Percentiles rank a stretch among this genome's conserved stretches.
Conservation (phyloP, 2,888 invertebrate genomes). For the Spilosoma lubricipeda region DNA sequence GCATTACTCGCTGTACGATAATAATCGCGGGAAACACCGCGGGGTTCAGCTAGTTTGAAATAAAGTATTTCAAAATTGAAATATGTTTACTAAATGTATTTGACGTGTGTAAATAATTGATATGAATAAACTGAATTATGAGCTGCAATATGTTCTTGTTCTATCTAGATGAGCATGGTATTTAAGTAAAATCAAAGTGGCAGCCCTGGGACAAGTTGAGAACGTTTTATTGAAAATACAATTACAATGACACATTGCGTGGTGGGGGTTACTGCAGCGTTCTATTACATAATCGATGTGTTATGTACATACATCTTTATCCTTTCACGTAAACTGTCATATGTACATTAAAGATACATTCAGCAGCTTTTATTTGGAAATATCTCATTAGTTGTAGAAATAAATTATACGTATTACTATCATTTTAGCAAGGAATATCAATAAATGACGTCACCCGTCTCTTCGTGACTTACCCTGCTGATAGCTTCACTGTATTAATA, state of each 20-base stretch:
- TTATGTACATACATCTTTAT: slow-evolving; percentile 20
- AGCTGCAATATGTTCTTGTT: neutral
- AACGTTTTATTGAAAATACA: slow-evolving; percentile 49
- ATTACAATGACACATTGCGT: slow-evolving; percentile 55
- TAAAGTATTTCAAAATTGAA: too few species aligned
- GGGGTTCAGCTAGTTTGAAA: too few species aligned
- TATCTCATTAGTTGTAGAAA: neutral
- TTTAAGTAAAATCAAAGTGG: neutral
- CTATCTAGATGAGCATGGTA: neutral
- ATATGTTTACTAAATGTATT: too few species aligned
- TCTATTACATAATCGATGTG: slow-evolving; percentile 44
- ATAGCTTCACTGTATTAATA: slow-evolving; percentile 22
- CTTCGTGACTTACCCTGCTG: slow-evolving; percentile 31
- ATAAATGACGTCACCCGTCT: slow-evolving; percentile 15
- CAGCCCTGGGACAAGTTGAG: slow-evolving; percentile 29
- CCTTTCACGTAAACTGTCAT: slow-evolving; percentile 8
- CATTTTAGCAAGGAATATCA: slow-evolving; percentile 9
- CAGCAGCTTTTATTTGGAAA: slow-evolving; percentile 15
- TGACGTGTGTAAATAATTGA: neutral
- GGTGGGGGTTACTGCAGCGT: slow-evolving; percentile 42
- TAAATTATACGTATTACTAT: slow-evolving; percentile 15
- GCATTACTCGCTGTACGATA: too few species aligned
- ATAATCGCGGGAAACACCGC: too few species aligned
- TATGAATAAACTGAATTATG: too few species aligned
- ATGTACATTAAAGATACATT: slow-evolving; percentile 17